Base-by-base conservation (phyloP, 1,140 invertebrate genomes). In the Drosophila tropicalis region DNA sequence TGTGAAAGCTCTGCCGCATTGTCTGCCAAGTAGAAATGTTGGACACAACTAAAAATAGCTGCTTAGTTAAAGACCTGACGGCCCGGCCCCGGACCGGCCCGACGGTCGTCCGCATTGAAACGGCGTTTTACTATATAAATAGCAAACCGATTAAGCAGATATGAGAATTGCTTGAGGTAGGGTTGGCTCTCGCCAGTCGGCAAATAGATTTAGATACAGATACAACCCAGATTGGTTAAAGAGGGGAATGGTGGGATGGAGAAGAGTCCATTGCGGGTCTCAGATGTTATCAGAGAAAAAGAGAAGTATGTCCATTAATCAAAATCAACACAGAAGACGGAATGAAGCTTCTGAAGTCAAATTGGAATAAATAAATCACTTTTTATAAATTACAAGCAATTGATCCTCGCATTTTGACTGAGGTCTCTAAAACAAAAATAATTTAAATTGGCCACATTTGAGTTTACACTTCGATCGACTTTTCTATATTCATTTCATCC, bases 31-130 rank as follows among this genome's bases (percentile, higher is more conserved):
- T 70, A 60, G 61, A 47, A 40, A 78, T 76, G 74, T 29, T 76
- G 74, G 41, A 62, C 68, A 51, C 71, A 68, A 70, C 78, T 85
- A 81, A 70, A 86, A 81, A 86, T 85, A 85, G 68, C 51, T 55
- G 25, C 19, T 47, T 39, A 57, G 62, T 68, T 44, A 67, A 61
- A 63, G 62, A 51, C 17, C 17, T 22, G 44, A 51, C 15, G 41
- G 72, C 47, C 15, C 17, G 39, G 13, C 15, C 51, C 51, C 29
- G 29, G 47, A 62, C 34, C 2, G 70, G 47, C n/a, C 54, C 9
- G 29, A 32, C 40, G 41, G 22, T 62, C 22, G 65, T 39, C 62
- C 22, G 65, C 44, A 67, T 76, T 72, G 64, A 62, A 57, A 15
- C 82, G 61, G 63, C 47, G 70, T 66, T 78, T 78, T 71, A 39